phyloP scores from a whole-genome alignment of 2,797 vertebrate species.

The Parotocinclus haroldoi region DNA sequence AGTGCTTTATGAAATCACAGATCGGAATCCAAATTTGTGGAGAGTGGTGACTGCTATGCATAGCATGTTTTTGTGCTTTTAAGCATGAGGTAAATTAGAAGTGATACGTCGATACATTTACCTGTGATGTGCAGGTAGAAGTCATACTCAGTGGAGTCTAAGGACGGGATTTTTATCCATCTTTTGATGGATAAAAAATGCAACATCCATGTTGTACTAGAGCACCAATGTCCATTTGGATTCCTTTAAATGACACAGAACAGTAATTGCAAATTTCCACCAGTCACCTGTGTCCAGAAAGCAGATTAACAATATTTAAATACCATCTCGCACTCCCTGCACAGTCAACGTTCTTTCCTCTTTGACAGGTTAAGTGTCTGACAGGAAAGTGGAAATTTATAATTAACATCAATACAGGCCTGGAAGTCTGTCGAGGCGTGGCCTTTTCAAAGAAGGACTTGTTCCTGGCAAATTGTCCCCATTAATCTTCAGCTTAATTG shows the following conservation, averaged over 20 bases:
- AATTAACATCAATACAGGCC: conserved; percentile 62
- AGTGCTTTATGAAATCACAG: conserved; percentile 4
- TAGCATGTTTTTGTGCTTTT: conserved; percentile 40
- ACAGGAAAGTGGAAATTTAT: conserved; percentile 62
- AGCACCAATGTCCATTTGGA: conserved; percentile 23
- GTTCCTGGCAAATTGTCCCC: conserved; percentile 77
- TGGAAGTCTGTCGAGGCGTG: conserved; percentile 60
- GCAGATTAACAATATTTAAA: conserved; percentile 51
- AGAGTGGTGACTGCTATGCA: conserved; percentile 44
- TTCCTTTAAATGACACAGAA: conserved; percentile 46
- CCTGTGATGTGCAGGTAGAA: conserved; percentile 38
- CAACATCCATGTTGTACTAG: conserved; percentile 7
- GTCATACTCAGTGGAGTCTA: conserved; percentile 22
- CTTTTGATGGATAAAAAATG: conserved; percentile 4
- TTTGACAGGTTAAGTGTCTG: conserved; percentile 61
- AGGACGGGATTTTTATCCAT: conserved; percentile 16
- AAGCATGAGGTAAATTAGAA: conserved; percentile 48
- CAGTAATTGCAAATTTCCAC: conserved; percentile 44
- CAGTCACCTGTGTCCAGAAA: conserved; percentile 48
- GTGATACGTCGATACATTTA: conserved; percentile 45
- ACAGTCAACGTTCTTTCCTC: conserved; percentile 38
- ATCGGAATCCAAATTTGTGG: conserved; percentile 30
- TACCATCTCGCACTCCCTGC: conserved; percentile 27
- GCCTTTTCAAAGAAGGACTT: conserved; percentile 65
- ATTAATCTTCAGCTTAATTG: conserved; percentile 80